Evolutionary conservation across 2,113 vertebrate genomes (phyloP), one percentile per base, ranked within the genome.

Genomic region (Boulengeromyrus knoepffleri): DNA sequence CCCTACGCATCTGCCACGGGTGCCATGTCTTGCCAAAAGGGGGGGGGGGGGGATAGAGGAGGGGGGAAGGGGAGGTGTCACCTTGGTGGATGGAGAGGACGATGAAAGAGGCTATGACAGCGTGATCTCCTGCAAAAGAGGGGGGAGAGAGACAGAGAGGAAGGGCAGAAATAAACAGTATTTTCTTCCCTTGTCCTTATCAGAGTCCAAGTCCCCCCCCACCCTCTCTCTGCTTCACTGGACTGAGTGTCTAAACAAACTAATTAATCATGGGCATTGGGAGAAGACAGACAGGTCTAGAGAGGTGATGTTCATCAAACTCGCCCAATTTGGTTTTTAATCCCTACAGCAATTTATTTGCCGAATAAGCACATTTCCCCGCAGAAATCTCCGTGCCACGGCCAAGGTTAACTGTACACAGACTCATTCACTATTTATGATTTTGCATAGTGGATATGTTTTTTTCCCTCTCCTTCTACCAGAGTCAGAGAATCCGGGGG

Each of bases 351-450:
- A 95, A 95, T 97, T 96, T 96, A 96, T 97, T 97, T 97, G 97
- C 97, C 97, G 97, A 97, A 95, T 95, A 92, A 83, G 95, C 97
- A 97, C 96, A 96, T 97, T 96, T 94, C 94, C 94, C 94, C 95
- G 96, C 96, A 93, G 95, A 96, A 96, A 97, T 97, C 96, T 97
- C 96, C 95, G 96, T 93, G 93, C 96, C 95, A 94, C 90, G 95
- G 96, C 97, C 98, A 99, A 99, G 98, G 99, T 99, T 98, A 98
- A 97, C 96, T 94, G 96, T 97, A 97, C 95, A 97, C 96, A 97
- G 95, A 94, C 97, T 98, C 97, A 98, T 99, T 98, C 97, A 97
- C 96, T 99, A 98, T 99, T 99, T 99, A 99, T 99, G 97, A 97
- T 99, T 99, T 98, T 98, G 97, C 97, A 98, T 98, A 97, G 96